Evolutionary conservation across 1,140 invertebrate genomes (phyloP), one percentile per base, ranked within the genome.

Genomic region (Apis laboriosa): DNA sequence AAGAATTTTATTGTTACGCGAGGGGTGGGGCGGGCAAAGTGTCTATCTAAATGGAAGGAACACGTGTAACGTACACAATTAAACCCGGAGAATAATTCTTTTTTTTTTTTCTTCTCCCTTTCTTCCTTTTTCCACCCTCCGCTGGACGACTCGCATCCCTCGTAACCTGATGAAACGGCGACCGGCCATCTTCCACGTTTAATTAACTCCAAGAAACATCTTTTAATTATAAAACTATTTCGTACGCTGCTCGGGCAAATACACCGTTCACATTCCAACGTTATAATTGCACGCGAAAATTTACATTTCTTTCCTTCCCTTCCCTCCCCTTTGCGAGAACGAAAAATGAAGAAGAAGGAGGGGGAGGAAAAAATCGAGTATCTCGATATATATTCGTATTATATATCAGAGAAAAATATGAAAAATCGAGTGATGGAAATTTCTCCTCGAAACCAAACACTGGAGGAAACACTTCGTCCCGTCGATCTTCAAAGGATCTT

Each of bases 181-280:
- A 73, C 58, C 24, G 12, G 61, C 19, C 60, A 63, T 49, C 63
- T 68, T 75, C 72, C 72, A 64, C 84, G 90, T 91, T 92, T 92
- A 92, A 92, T 92, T 92, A 92, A 92, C 88, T 92, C 84, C 79
- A 85, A 88, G 88, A 89, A 91, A 91, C 86, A 90, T 91, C 86
- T 89, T 91, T 91, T 90, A 91, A 90, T 90, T 90, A 89, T 84
- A 88, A 85, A 72, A 88, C 64, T 79, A 81, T 84, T 80, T 66
- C 63, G 77, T n/a, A 67, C 70, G 74, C 58, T 28, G n/a, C 75
- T 2, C 34, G 61, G 77, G 61, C 24, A 43, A n/a, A 80, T 51
- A 83, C 73, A 15, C 34, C 56, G 56, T 79, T 43, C 79, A 58
- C 85, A 84, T 90, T 84, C 78, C 84, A 53, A 82, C 88, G 73